Conservation (phyloP, 1,140 invertebrate genomes). For the Meloidogyne hapla region DNA sequence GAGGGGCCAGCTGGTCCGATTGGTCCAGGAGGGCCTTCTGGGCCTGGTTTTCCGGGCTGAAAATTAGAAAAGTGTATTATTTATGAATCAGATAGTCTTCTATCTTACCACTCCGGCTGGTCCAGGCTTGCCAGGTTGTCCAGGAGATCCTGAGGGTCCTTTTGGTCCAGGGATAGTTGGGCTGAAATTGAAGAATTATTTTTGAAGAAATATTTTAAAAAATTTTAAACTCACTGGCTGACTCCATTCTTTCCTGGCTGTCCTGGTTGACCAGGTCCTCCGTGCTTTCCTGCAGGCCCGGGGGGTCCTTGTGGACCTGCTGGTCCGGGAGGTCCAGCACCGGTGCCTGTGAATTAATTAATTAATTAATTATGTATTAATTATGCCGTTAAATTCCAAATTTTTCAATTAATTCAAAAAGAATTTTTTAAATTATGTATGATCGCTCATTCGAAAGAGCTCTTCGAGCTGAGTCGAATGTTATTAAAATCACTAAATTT, state of each 20-base stretch:
- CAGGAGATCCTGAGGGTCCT: conserved; percentile 2
- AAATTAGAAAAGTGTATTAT: not conserved
- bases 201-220: not conserved
- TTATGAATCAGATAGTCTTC: too few relatives aligned
- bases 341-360: not conserved
- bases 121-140: conserved; percentile 11
- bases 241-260: conserved; percentile 3
- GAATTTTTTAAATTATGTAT: too few relatives aligned
- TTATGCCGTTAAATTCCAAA: too few relatives aligned
- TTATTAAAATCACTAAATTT: too few relatives aligned
- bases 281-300: not conserved
- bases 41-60: not conserved
- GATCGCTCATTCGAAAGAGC: too few relatives aligned
- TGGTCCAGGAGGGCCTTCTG: conserved; percentile 8
- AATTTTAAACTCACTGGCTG: not conserved
- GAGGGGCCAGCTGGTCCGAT: not conserved
- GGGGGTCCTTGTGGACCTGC: conserved; percentile 7
- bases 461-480: too few relatives aligned
- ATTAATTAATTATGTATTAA: too few relatives aligned
- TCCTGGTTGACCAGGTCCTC: conserved; percentile 9
- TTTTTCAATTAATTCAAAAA: too few relatives aligned
- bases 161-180: not conserved
- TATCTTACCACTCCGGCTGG: conserved; percentile 2
- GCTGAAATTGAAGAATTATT: not conserved
- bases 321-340: not conserved